Evolutionary conservation across 2,888 invertebrate species (phyloP).

Genomic region (Nebria brevicollis): DNA sequence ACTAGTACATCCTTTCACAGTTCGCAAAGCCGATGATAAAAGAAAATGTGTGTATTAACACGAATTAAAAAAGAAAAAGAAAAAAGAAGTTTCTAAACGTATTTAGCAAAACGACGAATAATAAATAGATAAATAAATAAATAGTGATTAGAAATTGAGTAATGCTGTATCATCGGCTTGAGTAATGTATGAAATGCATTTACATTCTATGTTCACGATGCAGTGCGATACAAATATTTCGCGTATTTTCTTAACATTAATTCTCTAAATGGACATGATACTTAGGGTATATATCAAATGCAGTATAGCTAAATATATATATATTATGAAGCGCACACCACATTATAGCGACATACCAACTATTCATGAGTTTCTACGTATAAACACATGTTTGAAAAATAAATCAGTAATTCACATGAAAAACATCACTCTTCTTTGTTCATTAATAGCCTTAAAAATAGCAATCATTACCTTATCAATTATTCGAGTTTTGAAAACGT

Average conservation of each 20-base stretch:
- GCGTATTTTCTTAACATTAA: conserved; percentile 31
- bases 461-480: conserved; percentile 40
- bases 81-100: not conserved
- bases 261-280: conserved; percentile 43
- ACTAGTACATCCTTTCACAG: conserved; percentile 38
- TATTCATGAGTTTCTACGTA: conserved; percentile 36
- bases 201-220: conserved; percentile 36
- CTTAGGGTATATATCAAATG: conserved; percentile 39
- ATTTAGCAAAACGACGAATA: not conserved
- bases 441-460: conserved; percentile 39
- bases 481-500: conserved; percentile 38
- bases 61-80: not conserved
- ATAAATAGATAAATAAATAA: not conserved
- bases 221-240: conserved; percentile 21
- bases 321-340: conserved; percentile 40
- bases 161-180: conserved; percentile 35
- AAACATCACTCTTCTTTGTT: conserved; percentile 41
- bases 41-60: not conserved
- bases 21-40: conserved; percentile 40
- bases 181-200: conserved; percentile 40
- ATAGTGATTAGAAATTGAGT: not conserved
- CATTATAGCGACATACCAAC: conserved; percentile 36
- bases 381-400: conserved; percentile 36
- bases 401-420: conserved; percentile 38
- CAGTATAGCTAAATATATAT: conserved; percentile 35